These are phyloP conservation scores for Leptinotarsa rubiginosa DNA, from an alignment of 2,888 invertebrate species.

Conservation along the genomic window DNA sequence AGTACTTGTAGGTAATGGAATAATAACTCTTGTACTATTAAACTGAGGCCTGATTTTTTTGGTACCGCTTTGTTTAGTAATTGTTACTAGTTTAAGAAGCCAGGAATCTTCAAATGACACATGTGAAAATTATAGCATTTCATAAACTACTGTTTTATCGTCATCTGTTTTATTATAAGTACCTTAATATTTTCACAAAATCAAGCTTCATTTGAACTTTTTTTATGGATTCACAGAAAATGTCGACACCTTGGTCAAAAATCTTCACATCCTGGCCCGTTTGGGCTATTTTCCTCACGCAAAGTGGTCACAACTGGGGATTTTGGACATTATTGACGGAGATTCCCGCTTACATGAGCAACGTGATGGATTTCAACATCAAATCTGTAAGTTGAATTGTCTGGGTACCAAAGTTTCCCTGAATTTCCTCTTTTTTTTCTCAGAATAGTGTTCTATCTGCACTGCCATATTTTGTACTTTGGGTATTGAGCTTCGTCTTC, in stretches of 20 bases:
- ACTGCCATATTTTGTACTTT: slow-evolving; percentile 80
- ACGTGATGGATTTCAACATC: slow-evolving; percentile 78
- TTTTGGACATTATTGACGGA: slow-evolving; percentile 88
- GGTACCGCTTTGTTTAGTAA: no score
- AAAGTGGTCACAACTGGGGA: slow-evolving; percentile 83
- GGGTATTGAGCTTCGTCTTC: slow-evolving; percentile 77
- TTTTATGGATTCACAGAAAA: slow-evolving; percentile 26
- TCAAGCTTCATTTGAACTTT: no score
- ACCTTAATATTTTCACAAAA: no score
- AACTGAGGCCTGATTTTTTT: no score
- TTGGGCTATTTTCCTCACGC: slow-evolving; percentile 78
- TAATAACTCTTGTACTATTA: no score
- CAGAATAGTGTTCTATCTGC: slow-evolving; percentile 78
- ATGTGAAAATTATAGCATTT: no score
- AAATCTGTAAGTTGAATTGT: slow-evolving; percentile 69
- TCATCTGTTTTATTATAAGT: no score
- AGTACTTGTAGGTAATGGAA: no score
- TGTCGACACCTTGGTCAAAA: slow-evolving; percentile 78
- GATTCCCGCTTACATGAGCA: slow-evolving; percentile 83
- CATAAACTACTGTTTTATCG: no score
- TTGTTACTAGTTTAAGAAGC: no score
- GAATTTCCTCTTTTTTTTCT: slow-evolving; percentile 48
- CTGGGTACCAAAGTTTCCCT: background rate
- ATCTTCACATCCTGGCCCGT: slow-evolving; percentile 82
- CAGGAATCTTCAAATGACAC: no score